Evolutionary conservation across 2,797 vertebrate genomes (phyloP).

Genomic region (Micrastur ruficollis): DNA sequence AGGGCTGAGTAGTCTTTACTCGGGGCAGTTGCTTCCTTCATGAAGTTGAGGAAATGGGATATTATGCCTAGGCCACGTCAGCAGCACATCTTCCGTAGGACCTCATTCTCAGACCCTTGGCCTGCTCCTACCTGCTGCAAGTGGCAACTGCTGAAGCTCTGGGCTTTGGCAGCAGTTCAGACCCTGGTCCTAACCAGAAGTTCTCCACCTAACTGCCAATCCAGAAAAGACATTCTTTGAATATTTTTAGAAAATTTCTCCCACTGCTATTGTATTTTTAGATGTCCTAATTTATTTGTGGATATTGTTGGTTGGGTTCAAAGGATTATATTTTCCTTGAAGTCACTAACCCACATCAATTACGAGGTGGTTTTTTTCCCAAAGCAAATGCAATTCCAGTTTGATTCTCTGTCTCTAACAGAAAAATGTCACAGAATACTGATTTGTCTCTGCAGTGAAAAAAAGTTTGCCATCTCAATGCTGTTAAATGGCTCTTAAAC

Average conservation of each 20-base stretch:
- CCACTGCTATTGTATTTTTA: background rate
- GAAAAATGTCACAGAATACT: background rate
- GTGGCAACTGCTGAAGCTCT: background rate
- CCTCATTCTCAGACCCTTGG: background rate
- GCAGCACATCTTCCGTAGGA: background rate
- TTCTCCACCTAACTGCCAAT: background rate
- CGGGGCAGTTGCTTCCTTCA: background rate
- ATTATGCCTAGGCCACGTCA: rapidly evolving
- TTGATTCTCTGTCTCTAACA: background rate
- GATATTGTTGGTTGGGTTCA: background rate
- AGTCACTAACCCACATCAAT: background rate
- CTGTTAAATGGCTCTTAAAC: background rate
- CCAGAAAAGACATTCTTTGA: background rate
- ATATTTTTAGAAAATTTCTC: background rate
- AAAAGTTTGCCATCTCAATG: background rate
- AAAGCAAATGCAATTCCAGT: background rate
- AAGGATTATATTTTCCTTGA: background rate
- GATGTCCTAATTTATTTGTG: background rate
- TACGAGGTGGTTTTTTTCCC: background rate
- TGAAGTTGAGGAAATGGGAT: background rate
- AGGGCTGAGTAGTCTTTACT: background rate
- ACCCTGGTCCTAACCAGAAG: background rate
- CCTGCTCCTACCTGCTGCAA: background rate
- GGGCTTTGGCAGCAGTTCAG: background rate
- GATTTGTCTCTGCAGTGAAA: background rate